Conservation (phyloP, 1,140 invertebrate species). For the Antheraea pernyi region DNA sequence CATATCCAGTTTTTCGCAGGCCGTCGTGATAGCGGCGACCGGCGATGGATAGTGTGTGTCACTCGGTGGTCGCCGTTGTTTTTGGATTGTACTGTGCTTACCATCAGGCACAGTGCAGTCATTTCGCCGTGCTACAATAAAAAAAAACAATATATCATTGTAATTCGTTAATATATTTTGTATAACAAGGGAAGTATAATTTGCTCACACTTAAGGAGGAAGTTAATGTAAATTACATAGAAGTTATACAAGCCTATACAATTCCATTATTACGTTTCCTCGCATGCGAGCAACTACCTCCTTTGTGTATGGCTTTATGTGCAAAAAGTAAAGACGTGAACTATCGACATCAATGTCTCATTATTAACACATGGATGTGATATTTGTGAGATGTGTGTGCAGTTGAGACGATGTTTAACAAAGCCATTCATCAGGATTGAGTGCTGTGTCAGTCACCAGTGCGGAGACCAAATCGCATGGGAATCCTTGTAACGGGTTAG, state of each 20-base stretch:
- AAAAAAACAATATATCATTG: too few species aligned
- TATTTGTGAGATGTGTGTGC: conserved; percentile 37
- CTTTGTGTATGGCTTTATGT: conserved; percentile 15
- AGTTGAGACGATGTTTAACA: conserved; percentile 48
- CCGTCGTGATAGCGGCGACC: too few species aligned
- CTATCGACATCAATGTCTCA: conserved; percentile 25
- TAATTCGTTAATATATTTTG: too few species aligned
- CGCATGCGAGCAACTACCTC: conserved; percentile 8
- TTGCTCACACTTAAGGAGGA: neutral
- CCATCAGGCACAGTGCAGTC: too few species aligned
- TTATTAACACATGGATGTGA: conserved; percentile 34
- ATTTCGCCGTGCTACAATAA: too few species aligned
- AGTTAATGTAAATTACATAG: conserved; percentile 1
- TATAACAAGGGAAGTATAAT: neutral
- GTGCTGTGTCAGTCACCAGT: conserved; percentile 42
- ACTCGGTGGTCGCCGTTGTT: too few species aligned
- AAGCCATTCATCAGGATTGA: conserved; percentile 58
- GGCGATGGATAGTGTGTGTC: too few species aligned
- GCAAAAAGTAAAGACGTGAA: conserved; percentile 4
- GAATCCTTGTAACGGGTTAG: neutral
- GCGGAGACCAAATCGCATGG: conserved; percentile 7
- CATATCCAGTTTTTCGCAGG: too few species aligned
- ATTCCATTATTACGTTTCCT: conserved; percentile 8
- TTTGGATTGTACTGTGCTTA: too few species aligned
- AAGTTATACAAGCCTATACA: conserved; percentile 8